Evolutionary conservation across 2,888 invertebrate genomes (phyloP), one percentile per base, ranked within the genome.

Genomic region (Ctenicera cuprea): DNA sequence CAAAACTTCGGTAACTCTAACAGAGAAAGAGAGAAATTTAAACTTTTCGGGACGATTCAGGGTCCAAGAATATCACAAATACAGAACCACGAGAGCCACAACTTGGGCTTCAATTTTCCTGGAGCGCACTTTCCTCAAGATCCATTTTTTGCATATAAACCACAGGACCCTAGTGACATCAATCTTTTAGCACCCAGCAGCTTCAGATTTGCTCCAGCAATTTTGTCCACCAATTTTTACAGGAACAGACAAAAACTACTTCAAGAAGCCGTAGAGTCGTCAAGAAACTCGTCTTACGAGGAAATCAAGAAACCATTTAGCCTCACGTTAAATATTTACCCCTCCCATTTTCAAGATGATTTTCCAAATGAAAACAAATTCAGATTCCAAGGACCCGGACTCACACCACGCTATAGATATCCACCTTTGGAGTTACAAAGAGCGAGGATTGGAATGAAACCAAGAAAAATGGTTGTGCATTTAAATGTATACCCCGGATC

Each of bases 101-200:
- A 5, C n/a, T 9, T 4, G 1, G 26, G n/a, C 0, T 26, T n/a
- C 7, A 7, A 54, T 30, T 33, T 33, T 5, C 16, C 18, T 9
- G 3, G 14, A 12, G 9, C 43, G n/a, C 20, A 74, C 30, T 41
- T 59, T 30, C 62, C 54, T 30, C 66, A 72, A 57, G 94, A 94
- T 83, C 93, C 93, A 16, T 89, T 94, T 76, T 91, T 90, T 82
- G 90, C 89, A 1, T 94, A 90, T 80, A 94, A 93, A 82, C 94
- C 94, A 0, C 91, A 91, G 72, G 92, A 91, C 76, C 94, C 94
- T 0, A 90, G 93, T 38, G 94, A 94, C 69, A 90, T 94, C 0
- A 94, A 94, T 86, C 86, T 94, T 45, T 82, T 94, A 77, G 94
- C 94, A 2, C 90, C 92, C 45, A 87, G 86, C 43, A 87, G 86